Percentiles rank a stretch among this genome's conserved stretches.
Evolutionary conservation across 2,888 invertebrate species (phyloP).

Genomic region (Spisula subtruncata): DNA sequence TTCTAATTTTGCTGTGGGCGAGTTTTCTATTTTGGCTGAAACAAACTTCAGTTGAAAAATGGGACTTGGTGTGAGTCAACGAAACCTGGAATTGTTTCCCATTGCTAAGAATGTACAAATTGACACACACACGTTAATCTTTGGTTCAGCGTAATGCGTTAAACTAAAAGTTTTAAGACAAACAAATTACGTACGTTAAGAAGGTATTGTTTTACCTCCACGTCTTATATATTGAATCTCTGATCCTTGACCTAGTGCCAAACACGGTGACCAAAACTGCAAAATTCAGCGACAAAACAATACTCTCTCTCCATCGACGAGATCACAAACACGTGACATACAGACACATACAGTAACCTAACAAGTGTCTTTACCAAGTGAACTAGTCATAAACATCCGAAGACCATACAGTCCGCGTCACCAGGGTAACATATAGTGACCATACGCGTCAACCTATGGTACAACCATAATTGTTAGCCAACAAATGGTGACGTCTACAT

Average conservation of each 20-base stretch:
- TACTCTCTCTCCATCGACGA: too few species aligned
- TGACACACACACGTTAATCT: background rate
- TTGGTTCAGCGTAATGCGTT: background rate
- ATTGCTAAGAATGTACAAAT: background rate
- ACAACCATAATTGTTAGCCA: too few species aligned
- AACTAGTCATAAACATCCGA: too few species aligned
- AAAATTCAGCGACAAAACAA: too few species aligned
- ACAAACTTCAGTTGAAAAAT: too few species aligned
- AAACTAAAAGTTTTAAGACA: background rate
- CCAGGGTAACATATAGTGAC: too few species aligned
- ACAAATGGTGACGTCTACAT: too few species aligned
- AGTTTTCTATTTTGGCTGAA: background rate
- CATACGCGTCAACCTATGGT: too few species aligned
- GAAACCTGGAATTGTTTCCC: background rate
- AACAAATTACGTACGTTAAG: background rate
- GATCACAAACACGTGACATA: too few species aligned
- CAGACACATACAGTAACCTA: too few species aligned
- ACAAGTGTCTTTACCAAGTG: too few species aligned
- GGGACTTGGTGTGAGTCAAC: background rate
- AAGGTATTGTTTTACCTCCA: background rate
- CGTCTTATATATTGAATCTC: background rate
- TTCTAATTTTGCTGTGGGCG: slow-evolving; percentile 17
- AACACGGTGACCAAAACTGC: background rate
- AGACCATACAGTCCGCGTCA: too few species aligned
- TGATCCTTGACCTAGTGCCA: background rate